Evolutionary conservation across 2,797 vertebrate species (phyloP).

Genomic region (Echeneis naucrates): DNA sequence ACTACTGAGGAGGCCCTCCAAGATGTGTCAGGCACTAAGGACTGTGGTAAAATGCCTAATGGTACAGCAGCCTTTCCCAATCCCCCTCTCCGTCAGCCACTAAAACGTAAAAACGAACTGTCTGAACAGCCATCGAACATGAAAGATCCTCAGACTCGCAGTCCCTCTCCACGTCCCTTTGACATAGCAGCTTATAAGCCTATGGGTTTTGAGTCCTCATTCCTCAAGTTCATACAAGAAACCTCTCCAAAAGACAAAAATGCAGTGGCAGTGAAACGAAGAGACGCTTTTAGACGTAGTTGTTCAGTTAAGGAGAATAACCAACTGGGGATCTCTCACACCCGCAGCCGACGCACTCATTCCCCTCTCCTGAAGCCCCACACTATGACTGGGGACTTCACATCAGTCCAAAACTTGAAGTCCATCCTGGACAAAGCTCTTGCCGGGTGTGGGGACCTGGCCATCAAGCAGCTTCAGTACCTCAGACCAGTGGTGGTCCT

Average conservation of each 20-base stretch:
- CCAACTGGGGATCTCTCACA: conserved; percentile 80
- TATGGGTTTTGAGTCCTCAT: conserved; percentile 96
- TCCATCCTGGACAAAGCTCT: conserved; percentile 96
- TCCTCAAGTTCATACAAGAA: conserved; percentile 97
- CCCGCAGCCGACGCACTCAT: conserved; percentile 82
- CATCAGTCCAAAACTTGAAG: conserved; percentile 93
- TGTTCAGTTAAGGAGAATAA: conserved; percentile 89
- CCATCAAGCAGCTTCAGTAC: conserved; percentile 99
- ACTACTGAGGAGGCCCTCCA: conserved; percentile 72
- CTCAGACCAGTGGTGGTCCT: conserved; percentile 98
- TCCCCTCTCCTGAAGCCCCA: conserved; percentile 87
- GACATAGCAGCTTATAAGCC: conserved; percentile 94
- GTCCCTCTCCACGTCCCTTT: conserved; percentile 80
- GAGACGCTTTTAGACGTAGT: conserved; percentile 77
- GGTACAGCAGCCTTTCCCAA: conserved; percentile 61
- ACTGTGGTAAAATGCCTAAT: conserved; percentile 76
- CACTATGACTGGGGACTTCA: conserved; percentile 81
- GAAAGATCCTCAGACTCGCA: conserved; percentile 70
- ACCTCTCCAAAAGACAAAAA: conserved; percentile 85
- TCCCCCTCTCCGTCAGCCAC: conserved; percentile 81
- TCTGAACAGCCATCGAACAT: conserved; percentile 78
- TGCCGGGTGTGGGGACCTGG: conserved; percentile 95
- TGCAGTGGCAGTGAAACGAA: conserved; percentile 62
- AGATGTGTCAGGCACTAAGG: conserved; percentile 69
- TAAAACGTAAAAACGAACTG: conserved; percentile 89